Base-by-base conservation (phyloP, 2,113 vertebrate genomes). In the Bungarus multicinctus region DNA sequence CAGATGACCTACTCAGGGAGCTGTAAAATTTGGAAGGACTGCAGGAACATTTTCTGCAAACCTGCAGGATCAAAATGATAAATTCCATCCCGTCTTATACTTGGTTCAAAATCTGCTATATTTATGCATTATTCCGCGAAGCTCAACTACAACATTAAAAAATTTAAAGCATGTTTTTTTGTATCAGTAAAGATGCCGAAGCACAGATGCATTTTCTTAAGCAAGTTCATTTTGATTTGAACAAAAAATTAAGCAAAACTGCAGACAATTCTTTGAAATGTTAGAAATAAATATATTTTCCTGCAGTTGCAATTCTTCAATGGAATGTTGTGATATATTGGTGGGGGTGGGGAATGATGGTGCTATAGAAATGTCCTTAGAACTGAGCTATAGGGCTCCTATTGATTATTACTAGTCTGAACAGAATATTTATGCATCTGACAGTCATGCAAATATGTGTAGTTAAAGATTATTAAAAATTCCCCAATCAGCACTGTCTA, bases 391-490 rank as follows among this genome's bases (percentile, higher is more conserved):
- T 16, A 18, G 22, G 43, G 14, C 39, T 10, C 25, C n/a, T 90
- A 90, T 34, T 45, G 34, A 58, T 25, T 34, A 69, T 22, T 22
- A 27, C 3, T 11, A 53, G 43, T 34, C 58, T 23, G 39, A 16
- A 58, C 25, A 27, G 2, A 90, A 81, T 81, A 53, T 81, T 90
- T 69, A 85, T 53, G 20, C 30, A 54, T 54, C 64, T 81, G 23
- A 27, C 64, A 39, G 30, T 30, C 43, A 11, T 39, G 22, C 54
- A 91, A 25, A 87, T 86, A 47, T 58, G 22, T 60, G 85, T 81
- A 87, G 91, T 60, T 91, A 91, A 57, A 50, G 27, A 60, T 91
- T 85, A 91, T 87, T 69, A 69, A 57, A 50, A 89, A 47, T 89
- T 74, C 52, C 14, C 86, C 25, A 55, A 30, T 74, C 58, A 39